Base-by-base conservation (phyloP, 2,113 vertebrate genomes). In the Saiga tatarica region DNA sequence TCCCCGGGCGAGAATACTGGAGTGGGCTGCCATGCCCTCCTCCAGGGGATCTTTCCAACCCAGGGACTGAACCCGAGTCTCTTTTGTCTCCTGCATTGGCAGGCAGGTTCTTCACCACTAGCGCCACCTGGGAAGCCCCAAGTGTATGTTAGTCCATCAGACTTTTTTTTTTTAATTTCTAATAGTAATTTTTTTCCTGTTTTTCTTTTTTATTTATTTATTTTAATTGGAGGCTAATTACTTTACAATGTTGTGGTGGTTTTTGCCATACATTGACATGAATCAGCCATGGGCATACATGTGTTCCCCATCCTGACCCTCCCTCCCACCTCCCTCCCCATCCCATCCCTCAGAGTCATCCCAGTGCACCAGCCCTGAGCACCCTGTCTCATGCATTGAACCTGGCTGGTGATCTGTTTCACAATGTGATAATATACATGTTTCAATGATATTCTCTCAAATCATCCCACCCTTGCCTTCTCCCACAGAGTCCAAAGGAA, bases 71-170 rank as follows among this genome's bases (percentile, higher is more conserved):
- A 42, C 36, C 36, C 6, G 5, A 74, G 21, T 42, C 71, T 74
- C 36, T 42, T 42, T 39, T 6, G 36, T 42, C 11, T 74, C 36
- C 71, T 74, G 71, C 36, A 7, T 14, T 42, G 21, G n/a, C 71
- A 74, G 36, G 36, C 23, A 25, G 71, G 5, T 74, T 42, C 36
- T 42, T 74, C 21, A 42, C 36, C 71, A 74, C 71, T 25, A 39
- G 36, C 0, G 0, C 11, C 71, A 39, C 21, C 36, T 42, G 71
- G 71, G 71, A 74, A 74, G 11, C 36, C 21, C 3, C 6, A 64
- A 4, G 17, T 36, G 4, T 26, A 2, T 15, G 21, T 3, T 6
- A 1, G 3, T 2, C 12, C 1, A 6, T 6, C 15, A 0, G 26
- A 42, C 39, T 1, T 23, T 26, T 30, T 5, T 62, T 71, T 71